Conservation (phyloP, 2,797 vertebrate species). For the Bradypus variegatus region DNA sequence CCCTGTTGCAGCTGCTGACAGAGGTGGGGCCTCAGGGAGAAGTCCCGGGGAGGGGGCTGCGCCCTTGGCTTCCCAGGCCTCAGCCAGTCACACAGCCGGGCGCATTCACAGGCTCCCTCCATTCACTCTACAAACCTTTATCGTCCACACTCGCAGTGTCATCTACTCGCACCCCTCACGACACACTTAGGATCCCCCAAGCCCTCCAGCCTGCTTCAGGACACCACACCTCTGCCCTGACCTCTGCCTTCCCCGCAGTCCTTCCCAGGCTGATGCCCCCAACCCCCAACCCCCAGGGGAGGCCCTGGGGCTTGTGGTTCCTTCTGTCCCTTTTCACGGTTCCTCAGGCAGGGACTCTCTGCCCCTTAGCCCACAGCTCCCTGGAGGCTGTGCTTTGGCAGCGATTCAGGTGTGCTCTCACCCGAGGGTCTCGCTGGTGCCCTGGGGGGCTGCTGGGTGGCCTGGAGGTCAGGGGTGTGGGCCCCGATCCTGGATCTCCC, state of each 20-base stretch:
- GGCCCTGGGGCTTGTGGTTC: no score
- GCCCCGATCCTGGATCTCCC: background rate
- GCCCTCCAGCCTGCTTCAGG: background rate
- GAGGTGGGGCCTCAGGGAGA: conserved; percentile 30
- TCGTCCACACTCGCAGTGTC: background rate
- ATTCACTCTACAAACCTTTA: background rate
- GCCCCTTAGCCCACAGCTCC: background rate
- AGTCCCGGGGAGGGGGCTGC: background rate
- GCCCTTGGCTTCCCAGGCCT: background rate
- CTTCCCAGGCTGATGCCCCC: background rate
- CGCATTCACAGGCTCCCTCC: background rate
- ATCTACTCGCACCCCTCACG: accelerated
- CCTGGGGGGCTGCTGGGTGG: background rate
- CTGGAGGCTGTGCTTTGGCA: background rate
- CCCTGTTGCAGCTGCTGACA: conserved; percentile 49
- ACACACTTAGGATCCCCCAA: no score
- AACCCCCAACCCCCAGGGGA: background rate
- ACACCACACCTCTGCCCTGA: background rate
- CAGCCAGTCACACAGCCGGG: background rate
- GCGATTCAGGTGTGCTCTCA: background rate
- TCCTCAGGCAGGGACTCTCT: background rate
- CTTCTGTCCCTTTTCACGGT: background rate
- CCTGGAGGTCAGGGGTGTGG: background rate
- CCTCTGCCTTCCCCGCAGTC: background rate
- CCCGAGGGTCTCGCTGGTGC: background rate